These are phyloP conservation scores for Chamaetylas fuelleborni DNA, from an alignment of 2,113 vertebrate species.

Conservation along the genomic window DNA sequence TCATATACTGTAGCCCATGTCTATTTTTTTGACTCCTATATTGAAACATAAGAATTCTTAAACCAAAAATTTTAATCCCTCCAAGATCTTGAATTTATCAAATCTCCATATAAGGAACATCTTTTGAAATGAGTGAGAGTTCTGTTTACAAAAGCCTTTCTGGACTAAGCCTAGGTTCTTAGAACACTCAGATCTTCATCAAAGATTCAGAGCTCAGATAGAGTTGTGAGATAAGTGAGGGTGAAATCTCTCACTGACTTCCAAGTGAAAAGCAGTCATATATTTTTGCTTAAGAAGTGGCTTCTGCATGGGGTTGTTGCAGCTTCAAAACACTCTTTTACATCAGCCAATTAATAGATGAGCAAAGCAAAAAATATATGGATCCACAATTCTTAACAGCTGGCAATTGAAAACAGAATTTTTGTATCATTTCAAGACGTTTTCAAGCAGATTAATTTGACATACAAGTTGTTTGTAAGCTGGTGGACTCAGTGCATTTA, in stretches of 20 bases:
- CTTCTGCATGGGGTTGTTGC: not conserved
- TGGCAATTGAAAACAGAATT: not conserved
- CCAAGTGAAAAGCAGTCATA: not conserved
- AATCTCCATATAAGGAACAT: not conserved
- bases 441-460: not conserved
- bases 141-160: not conserved
- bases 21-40: not conserved
- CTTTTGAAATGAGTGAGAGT: not conserved
- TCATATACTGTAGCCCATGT: not conserved
- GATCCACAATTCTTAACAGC: not conserved
- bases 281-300: not conserved
- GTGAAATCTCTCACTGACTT: not conserved
- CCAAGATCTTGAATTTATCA: not conserved
- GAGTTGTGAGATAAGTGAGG: not conserved
- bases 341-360: not conserved
- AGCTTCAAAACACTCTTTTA: not conserved
- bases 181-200: not conserved
- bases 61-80: not conserved
- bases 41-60: not conserved
- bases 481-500: not conserved
- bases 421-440: not conserved
- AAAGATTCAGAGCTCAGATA: not conserved
- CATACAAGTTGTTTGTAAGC: not conserved
- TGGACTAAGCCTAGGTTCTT: not conserved
- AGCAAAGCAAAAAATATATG: not conserved